Percentiles rank a stretch among this genome's conserved stretches.
Conservation (phyloP, 1,140 invertebrate genomes). For the Drosophila subobscura region DNA sequence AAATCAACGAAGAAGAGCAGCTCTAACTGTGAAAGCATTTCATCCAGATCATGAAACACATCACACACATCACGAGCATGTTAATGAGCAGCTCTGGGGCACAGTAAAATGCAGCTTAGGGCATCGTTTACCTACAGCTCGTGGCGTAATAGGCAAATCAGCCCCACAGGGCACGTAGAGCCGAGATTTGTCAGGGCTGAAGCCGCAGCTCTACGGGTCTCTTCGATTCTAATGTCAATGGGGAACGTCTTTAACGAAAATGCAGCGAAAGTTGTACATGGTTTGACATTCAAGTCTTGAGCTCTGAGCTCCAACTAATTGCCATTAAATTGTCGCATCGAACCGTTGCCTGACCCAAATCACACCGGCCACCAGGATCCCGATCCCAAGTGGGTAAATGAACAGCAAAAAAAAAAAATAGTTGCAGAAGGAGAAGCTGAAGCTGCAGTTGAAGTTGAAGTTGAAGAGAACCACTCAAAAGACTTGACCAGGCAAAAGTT, state of each 20-base stretch:
- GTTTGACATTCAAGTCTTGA: conserved; percentile 40
- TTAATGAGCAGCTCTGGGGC: conserved; percentile 47
- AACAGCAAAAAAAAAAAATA: too few relatives aligned
- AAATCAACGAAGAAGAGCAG: conserved; percentile 22
- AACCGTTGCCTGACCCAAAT: conserved; percentile 55
- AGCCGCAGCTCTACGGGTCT: too few relatives aligned
- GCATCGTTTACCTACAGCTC: conserved; percentile 27
- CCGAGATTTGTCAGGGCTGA: conserved; percentile 60
- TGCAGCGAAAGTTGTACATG: conserved; percentile 33
- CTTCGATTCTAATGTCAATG: conserved; percentile 1
- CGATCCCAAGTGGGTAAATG: conserved; percentile 23
- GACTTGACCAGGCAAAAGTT: conserved; percentile 53
- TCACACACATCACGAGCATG: conserved; percentile 49
- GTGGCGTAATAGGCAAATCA: conserved; percentile 40
- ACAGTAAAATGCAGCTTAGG: conserved; percentile 8
- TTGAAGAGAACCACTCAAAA: conserved; percentile 18
- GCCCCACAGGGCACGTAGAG: conserved; percentile 43
- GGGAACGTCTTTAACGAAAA: too few relatives aligned
- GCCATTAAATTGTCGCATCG: conserved; percentile 48
- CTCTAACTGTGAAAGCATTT: conserved; percentile 71
- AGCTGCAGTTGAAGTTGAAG: not conserved
- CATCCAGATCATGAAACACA: conserved; percentile 47
- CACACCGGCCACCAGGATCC: conserved; percentile 30
- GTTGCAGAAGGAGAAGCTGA: too few relatives aligned
- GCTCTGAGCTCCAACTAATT: conserved; percentile 36